Evolutionary conservation across 2,888 invertebrate species (phyloP), one percentile per base, ranked within the genome.

Genomic region (Eristalinus sepulchralis): DNA sequence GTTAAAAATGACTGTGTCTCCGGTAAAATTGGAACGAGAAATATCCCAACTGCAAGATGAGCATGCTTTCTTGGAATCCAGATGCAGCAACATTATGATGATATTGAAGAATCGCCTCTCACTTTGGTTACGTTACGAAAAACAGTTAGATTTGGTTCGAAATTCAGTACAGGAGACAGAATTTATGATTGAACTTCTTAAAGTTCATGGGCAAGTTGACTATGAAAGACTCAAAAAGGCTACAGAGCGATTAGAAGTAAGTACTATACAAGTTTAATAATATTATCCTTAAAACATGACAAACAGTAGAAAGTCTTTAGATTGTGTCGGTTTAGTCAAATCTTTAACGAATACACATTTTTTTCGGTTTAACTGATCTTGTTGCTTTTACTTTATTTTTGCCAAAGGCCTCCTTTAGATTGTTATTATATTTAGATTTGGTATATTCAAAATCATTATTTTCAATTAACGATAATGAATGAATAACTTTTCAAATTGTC

Each of bases 141-240:
- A 94, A 2, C 96, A 97, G 89, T 91, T 97, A 88, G 97, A 97
- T 89, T 90, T 95, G 91, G 96, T 97, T 11, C 96, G 97, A 87
- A 95, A 96, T 68, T 96, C 96, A 0, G 96, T 97, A 0, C 95
- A 96, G 76, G 97, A 97, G 89, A 96, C 97, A 0, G 97, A 97
- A 91, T 97, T 97, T 89, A 97, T 97, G 97, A 96, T 97, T 93
- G 97, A 97, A 88, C 93, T 97, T 80, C 93, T 97, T 13, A 96
- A 96, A 0, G 96, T 97, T 0, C 97, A 97, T 90, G 97, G 97
- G 0, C 96, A 96, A 84, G 96, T 97, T 17, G 97, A 97, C 91
- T 97, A 97, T 90, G 96, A 97, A 88, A 94, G 97, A 9, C 93
- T 97, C 79, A 94, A 96, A 71, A 97, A 96, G 90, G 97, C 97